Percentiles rank a stretch among this genome's conserved stretches.
These are phyloP conservation scores for Copidosoma aretas DNA, from an alignment of 2,888 invertebrate species.

Conservation along the genomic window DNA sequence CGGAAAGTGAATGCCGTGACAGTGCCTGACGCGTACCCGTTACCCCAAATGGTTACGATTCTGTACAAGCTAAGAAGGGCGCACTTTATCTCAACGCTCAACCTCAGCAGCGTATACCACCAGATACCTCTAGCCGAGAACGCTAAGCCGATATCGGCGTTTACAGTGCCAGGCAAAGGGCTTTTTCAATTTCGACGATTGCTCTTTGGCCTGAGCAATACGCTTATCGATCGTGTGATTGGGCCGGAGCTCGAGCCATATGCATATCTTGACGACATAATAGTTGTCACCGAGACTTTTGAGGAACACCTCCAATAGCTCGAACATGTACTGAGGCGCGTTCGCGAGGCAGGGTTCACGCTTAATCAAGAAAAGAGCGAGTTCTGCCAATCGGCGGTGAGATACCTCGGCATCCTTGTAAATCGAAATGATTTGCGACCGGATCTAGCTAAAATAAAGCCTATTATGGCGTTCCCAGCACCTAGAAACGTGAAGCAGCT, in stretches of 20 bases:
- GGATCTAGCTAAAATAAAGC: constrained; percentile 37
- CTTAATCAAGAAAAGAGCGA: constrained; percentile 40
- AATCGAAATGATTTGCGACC: constrained; percentile 42
- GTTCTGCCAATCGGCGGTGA: constrained; percentile 41
- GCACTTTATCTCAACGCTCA: constrained; percentile 42
- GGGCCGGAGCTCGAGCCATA: constrained; percentile 41
- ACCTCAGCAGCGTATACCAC: constrained; percentile 41
- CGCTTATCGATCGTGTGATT: constrained; percentile 40
- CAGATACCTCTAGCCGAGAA: constrained; percentile 38
- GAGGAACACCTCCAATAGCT: constrained; percentile 37
- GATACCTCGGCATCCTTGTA: constrained; percentile 50
- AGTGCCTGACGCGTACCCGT: constrained; percentile 39
- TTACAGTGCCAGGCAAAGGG: constrained; percentile 42
- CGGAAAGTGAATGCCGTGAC: constrained; percentile 50
- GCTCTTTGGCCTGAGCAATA: constrained; percentile 35
- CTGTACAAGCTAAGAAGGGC: constrained; percentile 47
- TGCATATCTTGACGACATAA: constrained; percentile 41
- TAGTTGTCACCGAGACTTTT: constrained; percentile 40
- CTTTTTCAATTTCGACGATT: constrained; percentile 42
- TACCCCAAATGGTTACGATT: constrained; percentile 41
- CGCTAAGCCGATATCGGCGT: constrained; percentile 42
- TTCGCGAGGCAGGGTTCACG: constrained; percentile 20
- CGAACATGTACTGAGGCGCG: constrained; percentile 14
- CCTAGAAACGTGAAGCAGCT: constrained; percentile 45
- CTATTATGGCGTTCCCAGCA: constrained; percentile 40